These are phyloP conservation scores for Cybosia mesomella DNA, from an alignment of 2,888 invertebrate genomes.

Conservation along the genomic window DNA sequence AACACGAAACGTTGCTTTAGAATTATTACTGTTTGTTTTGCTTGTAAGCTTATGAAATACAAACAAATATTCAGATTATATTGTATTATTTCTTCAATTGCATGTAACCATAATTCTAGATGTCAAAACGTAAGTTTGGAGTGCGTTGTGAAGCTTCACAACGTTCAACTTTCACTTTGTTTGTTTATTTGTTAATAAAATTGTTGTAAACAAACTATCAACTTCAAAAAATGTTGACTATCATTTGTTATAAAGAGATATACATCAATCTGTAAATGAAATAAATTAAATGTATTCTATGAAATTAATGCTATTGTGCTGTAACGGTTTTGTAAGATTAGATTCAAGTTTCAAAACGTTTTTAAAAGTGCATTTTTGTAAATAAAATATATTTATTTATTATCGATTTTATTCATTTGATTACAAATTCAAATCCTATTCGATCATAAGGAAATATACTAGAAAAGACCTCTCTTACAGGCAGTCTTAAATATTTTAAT, in stretches of 20 bases:
- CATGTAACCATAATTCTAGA: conserved; percentile 42
- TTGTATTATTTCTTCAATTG: conserved; percentile 40
- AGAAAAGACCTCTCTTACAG: neutral
- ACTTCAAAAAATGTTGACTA: neutral
- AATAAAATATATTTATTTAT: neutral
- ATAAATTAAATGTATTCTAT: neutral
- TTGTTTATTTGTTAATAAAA: conserved; percentile 4
- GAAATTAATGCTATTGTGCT: neutral
- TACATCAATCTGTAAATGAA: neutral
- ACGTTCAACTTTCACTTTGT: conserved; percentile 42
- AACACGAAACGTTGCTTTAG: neutral
- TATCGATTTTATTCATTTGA: too few species aligned
- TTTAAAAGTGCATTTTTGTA: neutral
- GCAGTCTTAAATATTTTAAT: neutral
- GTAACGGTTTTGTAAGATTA: neutral
- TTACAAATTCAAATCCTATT: neutral
- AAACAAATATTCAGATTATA: conserved; percentile 34
- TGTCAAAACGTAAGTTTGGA: conserved; percentile 51
- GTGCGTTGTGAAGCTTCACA: conserved; percentile 41
- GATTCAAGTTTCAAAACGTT: neutral
- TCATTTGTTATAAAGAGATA: neutral
- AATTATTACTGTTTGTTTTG: conserved; percentile 15
- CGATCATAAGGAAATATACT: neutral
- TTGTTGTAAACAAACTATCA: neutral
- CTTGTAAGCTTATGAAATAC: conserved; percentile 30